phyloP scores from a whole-genome alignment of 2,888 invertebrate genomes.

The Argyra leucocephala region DNA sequence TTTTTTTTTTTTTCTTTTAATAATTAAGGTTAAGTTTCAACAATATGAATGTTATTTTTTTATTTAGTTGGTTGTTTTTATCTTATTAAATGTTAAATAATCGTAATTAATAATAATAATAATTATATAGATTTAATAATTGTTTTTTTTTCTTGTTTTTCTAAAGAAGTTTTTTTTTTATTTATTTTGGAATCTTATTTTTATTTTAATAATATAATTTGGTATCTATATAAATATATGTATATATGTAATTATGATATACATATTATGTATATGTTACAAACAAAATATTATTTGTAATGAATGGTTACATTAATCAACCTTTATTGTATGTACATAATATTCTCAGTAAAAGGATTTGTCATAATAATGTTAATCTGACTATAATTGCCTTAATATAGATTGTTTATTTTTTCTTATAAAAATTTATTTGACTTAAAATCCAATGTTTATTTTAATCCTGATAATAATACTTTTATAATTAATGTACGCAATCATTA shows the following conservation, averaged over 20 bases:
- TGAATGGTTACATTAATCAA: too few species aligned
- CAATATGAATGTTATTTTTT: conserved; percentile 5
- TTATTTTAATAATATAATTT: not conserved
- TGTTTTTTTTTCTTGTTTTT: conserved; percentile 8
- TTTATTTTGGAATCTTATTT: not conserved
- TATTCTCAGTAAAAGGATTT: too few species aligned
- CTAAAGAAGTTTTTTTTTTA: not conserved
- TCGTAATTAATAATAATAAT: conserved; percentile 7
- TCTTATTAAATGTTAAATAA: conserved; percentile 3
- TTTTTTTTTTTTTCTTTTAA: not conserved
- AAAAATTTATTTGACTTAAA: too few species aligned
- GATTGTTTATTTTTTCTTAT: too few species aligned
- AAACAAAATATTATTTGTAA: too few species aligned
- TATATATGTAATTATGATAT: not conserved
- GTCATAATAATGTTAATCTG: too few species aligned
- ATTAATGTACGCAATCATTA: too few species aligned
- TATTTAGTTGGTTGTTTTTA: not conserved
- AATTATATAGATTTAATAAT: conserved; percentile 5
- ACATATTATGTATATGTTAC: too few species aligned
- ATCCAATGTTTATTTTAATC: too few species aligned
- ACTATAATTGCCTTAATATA: too few species aligned
- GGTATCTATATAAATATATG: not conserved
- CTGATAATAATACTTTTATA: too few species aligned
- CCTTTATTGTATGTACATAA: too few species aligned
- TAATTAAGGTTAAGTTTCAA: conserved; percentile 9